A percentile compares a stretch with the other conserved stretches of the same genome.
Conservation (phyloP, 1,140 invertebrate species). For the Paralvinella palmiformis region DNA sequence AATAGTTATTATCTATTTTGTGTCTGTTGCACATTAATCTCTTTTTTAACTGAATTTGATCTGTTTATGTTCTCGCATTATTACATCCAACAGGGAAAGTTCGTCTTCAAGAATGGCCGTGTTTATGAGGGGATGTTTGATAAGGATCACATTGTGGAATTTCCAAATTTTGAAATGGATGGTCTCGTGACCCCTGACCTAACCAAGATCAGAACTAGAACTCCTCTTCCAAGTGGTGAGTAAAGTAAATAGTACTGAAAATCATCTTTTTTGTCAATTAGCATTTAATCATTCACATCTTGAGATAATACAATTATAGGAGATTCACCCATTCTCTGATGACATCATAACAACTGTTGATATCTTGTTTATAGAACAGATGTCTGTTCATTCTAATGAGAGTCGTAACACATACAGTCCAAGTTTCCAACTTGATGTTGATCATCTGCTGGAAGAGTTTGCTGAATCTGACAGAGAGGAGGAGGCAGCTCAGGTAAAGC, state of each 20-base stretch:
- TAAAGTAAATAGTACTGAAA: not conserved
- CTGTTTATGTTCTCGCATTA: not conserved
- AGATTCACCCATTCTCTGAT: no score
- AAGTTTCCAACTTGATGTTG: constrained; percentile 46
- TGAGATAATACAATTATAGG: no score
- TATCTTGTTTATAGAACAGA: constrained; percentile 39
- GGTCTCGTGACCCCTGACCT: constrained; percentile 42
- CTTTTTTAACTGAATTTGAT: not conserved
- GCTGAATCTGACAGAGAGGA: constrained; percentile 39
- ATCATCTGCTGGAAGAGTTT: constrained; percentile 35
- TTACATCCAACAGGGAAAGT: constrained; percentile 42
- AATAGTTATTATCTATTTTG: not conserved
- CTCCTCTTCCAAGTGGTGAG: constrained; percentile 40
- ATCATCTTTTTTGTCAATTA: constrained; percentile 8
- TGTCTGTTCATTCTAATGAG: constrained; percentile 45
- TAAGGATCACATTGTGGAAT: constrained; percentile 47
- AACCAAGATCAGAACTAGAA: constrained; percentile 39
- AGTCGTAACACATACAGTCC: constrained; percentile 43
- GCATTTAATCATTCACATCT: no score
- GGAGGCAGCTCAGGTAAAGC: constrained; percentile 39
- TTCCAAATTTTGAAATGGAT: constrained; percentile 44
- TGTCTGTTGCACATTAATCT: not conserved
- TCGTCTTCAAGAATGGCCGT: constrained; percentile 49
- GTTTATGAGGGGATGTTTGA: constrained; percentile 50
- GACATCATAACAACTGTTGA: no score